Conservation (phyloP, 2,113 vertebrate species). For the Oncorhynchus keta region DNA sequence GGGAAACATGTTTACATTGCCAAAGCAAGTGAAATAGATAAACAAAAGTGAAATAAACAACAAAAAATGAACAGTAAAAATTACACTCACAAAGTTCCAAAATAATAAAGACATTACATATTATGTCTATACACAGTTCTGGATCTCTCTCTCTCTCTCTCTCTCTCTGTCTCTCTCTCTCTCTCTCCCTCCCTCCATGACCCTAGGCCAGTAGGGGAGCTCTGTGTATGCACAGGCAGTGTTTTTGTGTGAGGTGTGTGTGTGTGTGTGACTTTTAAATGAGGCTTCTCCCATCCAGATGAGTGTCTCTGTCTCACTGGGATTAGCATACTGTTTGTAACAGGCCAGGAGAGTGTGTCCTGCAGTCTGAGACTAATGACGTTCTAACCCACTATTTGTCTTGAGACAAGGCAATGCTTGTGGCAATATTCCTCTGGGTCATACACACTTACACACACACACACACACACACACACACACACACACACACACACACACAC, state of each 20-base stretch:
- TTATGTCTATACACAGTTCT: not conserved
- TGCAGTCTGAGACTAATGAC: slow-evolving; percentile 46
- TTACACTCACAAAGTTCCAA: no score
- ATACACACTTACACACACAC: not conserved
- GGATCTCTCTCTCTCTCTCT: no score
- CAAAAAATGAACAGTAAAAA: no score
- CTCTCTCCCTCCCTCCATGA: not conserved
- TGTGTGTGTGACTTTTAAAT: not conserved
- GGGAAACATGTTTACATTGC: no score
- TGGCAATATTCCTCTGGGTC: no score
- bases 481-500: slow-evolving; percentile 5
- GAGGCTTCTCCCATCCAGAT: not conserved
- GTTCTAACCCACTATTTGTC: slow-evolving; percentile 48
- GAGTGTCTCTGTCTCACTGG: slow-evolving; percentile 1
- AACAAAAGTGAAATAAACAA: no score
- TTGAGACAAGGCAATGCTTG: no score
- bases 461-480: slow-evolving; percentile 7
- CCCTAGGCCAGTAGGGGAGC: not conserved
- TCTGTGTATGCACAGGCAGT: no score
- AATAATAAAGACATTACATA: not conserved
- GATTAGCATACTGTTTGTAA: slow-evolving; percentile 47
- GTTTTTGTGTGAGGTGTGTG: not conserved
- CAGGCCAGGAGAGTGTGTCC: slow-evolving; percentile 31
- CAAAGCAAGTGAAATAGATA: no score
- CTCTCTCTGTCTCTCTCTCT: no score